Conservation (phyloP, 2,113 vertebrate genomes). For the Neotoma lepida region DNA sequence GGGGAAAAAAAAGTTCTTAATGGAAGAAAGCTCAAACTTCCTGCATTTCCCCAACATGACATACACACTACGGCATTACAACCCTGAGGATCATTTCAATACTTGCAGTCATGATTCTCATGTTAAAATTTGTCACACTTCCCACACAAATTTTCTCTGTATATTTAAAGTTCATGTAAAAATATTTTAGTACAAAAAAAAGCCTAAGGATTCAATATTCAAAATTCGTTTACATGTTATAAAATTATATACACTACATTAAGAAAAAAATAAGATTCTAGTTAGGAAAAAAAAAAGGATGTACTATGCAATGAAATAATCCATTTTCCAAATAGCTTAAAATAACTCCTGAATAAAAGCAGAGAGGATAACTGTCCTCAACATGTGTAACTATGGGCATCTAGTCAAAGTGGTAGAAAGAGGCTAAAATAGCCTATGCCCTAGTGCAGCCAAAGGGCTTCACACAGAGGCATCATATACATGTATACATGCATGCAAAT, state of each 20-base stretch:
- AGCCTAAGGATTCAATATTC: not conserved
- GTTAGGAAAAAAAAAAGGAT: not conserved
- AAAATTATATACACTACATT: not conserved
- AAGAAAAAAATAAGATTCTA: constrained; percentile 11
- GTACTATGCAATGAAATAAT: not conserved
- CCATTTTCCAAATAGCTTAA: constrained; percentile 2
- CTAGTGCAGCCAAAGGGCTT: not conserved
- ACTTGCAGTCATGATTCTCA: not conserved
- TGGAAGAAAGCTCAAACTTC: constrained; percentile 26
- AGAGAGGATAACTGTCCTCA: not conserved
- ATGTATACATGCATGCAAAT: no score
- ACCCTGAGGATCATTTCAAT: constrained; percentile 39
- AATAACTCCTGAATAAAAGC: constrained; percentile 7
- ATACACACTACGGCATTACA: not conserved
- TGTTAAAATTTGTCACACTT: constrained; percentile 48
- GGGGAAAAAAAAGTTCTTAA: constrained; percentile 3
- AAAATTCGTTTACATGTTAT: not conserved
- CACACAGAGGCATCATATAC: not conserved
- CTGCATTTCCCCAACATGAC: not conserved
- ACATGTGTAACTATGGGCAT: not conserved
- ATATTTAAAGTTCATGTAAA: constrained; percentile 34
- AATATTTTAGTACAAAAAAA: constrained; percentile 9
- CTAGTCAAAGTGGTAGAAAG: not conserved
- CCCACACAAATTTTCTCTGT: not conserved
- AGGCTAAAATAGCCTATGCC: not conserved